These are phyloP conservation scores for Halocynthia aurantium DNA, from an alignment of 23 tunicate genomes.

Conservation along the genomic window DNA sequence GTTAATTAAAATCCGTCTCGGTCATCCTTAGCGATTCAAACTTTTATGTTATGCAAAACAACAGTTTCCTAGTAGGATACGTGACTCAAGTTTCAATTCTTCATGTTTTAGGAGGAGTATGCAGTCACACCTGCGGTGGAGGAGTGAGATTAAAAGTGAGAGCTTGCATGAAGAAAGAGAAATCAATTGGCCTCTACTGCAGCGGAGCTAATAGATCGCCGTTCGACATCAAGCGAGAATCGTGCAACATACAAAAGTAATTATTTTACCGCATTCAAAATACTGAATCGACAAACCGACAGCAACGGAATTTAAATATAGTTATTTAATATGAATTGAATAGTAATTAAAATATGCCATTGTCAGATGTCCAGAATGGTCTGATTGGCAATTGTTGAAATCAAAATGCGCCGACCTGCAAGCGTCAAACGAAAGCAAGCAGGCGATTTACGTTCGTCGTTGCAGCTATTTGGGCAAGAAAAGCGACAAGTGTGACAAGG, in stretches of 20 bases:
- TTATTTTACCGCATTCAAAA: background rate
- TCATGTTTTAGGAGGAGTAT: constrained; percentile 12
- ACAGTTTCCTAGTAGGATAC: too few species aligned
- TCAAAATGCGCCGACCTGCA: background rate
- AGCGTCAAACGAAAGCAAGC: background rate
- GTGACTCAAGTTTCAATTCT: background rate
- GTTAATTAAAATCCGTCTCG: too few species aligned
- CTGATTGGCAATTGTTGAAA: constrained; percentile 2
- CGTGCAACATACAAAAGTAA: constrained; percentile 39
- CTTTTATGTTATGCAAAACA: too few species aligned
- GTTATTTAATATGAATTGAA: too few species aligned
- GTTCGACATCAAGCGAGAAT: constrained; percentile 37
- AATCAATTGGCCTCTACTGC: constrained; percentile 52
- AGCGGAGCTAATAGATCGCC: constrained; percentile 40
- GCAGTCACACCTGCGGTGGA: constrained; percentile 64
- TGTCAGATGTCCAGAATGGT: constrained; percentile 20
- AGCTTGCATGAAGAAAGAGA: constrained; percentile 22
- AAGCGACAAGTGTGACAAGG: background rate
- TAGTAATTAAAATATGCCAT: background rate
- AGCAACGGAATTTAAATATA: background rate
- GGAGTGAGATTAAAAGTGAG: constrained; percentile 35
- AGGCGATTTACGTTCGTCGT: background rate
- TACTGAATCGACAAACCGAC: background rate
- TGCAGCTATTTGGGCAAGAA: background rate
- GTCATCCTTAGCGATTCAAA: too few species aligned